Evolutionary conservation across 2,113 vertebrate genomes (phyloP), one percentile per base, ranked within the genome.

Genomic region (Genyomyrus donnyi): DNA sequence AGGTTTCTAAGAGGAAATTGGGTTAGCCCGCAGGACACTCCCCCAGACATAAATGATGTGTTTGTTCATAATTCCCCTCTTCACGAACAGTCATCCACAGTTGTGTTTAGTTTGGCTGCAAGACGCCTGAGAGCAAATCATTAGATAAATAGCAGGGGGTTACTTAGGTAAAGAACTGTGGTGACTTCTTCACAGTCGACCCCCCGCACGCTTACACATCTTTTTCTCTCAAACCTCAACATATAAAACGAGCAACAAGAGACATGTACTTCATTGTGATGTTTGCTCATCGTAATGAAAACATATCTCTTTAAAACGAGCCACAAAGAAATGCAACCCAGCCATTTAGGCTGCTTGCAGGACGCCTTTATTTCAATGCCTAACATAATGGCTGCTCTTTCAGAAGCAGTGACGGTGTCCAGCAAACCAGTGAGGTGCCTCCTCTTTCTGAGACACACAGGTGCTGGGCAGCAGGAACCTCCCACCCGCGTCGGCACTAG

Each of bases 361-460:
- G n/a, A 3, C 1, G 21, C 19, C 21, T n/a, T 85, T 46, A 48
- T 45, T 46, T 48, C 45, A 85, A 24, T 48, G 45, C 50, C 85
- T 39, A 52, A 2, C 19, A 46, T 52, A 52, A 27, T 53, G 85
- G 24, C 85, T 56, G 49, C 21, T 52, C 27, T 31, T 56, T 56
- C 31, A 53, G 49, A 48, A 49, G 84, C 45, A 50, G 42, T n/a
- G 42, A 4, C 3, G 42, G 45, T 84, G 80, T 84, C 21, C 45
- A n/a, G 45, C 0, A 11, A 50, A 17, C 48, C 48, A 52, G 31
- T 84, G 21, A 35, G 86, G 17, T 56, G 74, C 15, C 66, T 21
- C 58, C 62, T 88, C 66, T 62, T 45, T 77, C 45, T 88, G 87
- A 90, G 31, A 88, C 77, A 80, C 5, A 27, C 90, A 62, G 90